A percentile compares a stretch with the other conserved stretches of the same genome.
Conservation (phyloP, 2,888 invertebrate genomes). For the Poecilus cupreus region DNA sequence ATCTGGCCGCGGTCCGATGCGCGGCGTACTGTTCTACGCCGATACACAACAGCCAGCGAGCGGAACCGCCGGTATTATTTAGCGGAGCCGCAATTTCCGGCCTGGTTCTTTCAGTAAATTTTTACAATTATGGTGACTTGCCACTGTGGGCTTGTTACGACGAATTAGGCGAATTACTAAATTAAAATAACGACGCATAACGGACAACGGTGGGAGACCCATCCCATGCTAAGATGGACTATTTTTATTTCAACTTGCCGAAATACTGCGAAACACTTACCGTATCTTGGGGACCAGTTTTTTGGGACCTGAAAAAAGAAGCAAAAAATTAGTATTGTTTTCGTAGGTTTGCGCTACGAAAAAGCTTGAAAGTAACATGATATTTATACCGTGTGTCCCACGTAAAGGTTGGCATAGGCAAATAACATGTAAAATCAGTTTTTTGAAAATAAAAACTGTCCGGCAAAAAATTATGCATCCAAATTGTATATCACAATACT, state of each 20-base stretch:
- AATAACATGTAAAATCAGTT: too few species aligned
- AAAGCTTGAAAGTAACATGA: too few species aligned
- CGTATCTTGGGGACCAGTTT: too few species aligned
- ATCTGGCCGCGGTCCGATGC: constrained; percentile 28
- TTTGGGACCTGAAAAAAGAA: neutral
- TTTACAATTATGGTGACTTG: constrained; percentile 17
- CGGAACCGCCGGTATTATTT: constrained; percentile 9
- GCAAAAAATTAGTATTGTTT: neutral
- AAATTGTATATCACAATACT: too few species aligned
- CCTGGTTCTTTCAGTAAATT: constrained; percentile 10
- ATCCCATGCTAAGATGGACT: constrained; percentile 11
- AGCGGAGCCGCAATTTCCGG: constrained; percentile 22
- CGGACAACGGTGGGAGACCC: neutral
- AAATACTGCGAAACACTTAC: neutral
- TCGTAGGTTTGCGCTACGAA: too few species aligned
- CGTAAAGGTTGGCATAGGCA: too few species aligned
- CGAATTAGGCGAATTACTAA: neutral
- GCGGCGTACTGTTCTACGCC: neutral
- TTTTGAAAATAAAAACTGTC: too few species aligned
- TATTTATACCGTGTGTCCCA: too few species aligned
- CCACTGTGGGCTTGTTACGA: neutral
- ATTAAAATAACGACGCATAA: constrained; percentile 23
- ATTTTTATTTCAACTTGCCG: constrained; percentile 20
- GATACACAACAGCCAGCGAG: constrained; percentile 1
- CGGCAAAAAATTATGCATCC: too few species aligned